Evolutionary conservation across 2,888 invertebrate genomes (phyloP), one percentile per base, ranked within the genome.

Genomic region (Trisateles emortualis): DNA sequence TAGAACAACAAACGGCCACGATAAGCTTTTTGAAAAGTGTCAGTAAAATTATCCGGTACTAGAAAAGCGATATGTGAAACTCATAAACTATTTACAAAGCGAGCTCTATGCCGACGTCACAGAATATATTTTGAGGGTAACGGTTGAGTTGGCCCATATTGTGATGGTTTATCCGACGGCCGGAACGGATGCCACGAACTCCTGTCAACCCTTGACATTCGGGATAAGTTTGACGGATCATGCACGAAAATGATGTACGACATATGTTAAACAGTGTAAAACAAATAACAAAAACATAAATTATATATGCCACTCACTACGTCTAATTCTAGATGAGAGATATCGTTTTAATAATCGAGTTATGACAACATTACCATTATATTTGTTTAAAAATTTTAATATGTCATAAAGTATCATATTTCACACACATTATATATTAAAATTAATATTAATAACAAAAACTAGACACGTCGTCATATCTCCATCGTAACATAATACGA

Each of bases 171-270:
- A 86, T 88, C 83, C 85, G 71, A 73, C 82, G 83, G 81, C 86
- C 83, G 82, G 63, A 76, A 74, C 85, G 85, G 86, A 85, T 87
- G 89, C 84, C 88, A 87, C 85, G 88, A 83, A 84, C 88, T 85
- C 76, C 82, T 86, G 90, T 92, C 91, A 92, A 89, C 87, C 87
- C 88, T 86, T 90, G 91, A 92, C 90, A 84, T 84, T 69, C 74
- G 68, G 86, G 86, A 89, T 90, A 86, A 86, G 78, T 89, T 87
- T 87, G 87, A 90, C 87, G 76, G 85, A 88, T 91, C 84, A 86
- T 84, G 78, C 81, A 81, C 74, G 79, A 84, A 84, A 84, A 87
- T 85, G 78, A 86, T 86, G 81, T 78, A 77, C 69, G 76, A 77
- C 79, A 79, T 71, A 72, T 83, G 84, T 81, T 77, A 77, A 76